These are phyloP conservation scores for Oreochromis mossambicus DNA, from an alignment of 2,797 vertebrate genomes.

Conservation along the genomic window DNA sequence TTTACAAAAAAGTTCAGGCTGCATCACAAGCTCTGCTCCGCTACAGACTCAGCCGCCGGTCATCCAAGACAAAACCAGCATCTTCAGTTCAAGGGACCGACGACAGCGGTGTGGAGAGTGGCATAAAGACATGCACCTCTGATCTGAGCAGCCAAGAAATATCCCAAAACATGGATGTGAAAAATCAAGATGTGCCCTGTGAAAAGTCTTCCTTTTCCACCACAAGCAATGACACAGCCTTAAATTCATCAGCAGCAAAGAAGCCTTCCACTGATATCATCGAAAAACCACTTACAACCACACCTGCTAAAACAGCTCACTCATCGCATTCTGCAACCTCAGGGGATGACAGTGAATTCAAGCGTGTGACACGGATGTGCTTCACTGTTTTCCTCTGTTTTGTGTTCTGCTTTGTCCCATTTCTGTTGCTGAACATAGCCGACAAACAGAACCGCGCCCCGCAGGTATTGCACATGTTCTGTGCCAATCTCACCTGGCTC, in stretches of 20 bases:
- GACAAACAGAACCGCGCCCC: slow-evolving; percentile 77
- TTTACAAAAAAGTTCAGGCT: slow-evolving; percentile 77
- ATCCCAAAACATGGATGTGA: background rate
- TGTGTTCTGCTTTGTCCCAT: slow-evolving; percentile 82
- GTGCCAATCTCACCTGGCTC: slow-evolving; percentile 89
- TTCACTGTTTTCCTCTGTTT: slow-evolving; percentile 87
- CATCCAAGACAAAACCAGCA: slow-evolving; percentile 59
- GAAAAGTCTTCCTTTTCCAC: background rate
- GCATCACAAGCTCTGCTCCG: slow-evolving; percentile 75
- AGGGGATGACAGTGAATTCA: slow-evolving; percentile 79
- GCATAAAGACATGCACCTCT: slow-evolving; percentile 45
- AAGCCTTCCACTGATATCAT: background rate
- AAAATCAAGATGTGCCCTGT: background rate
- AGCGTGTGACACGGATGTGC: slow-evolving; percentile 86
- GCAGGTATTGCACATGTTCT: slow-evolving; percentile 83
- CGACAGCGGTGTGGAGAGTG: slow-evolving; percentile 63
- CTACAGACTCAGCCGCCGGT: slow-evolving; percentile 75
- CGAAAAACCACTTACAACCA: background rate
- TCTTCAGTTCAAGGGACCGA: slow-evolving; percentile 58
- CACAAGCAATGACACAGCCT: background rate
- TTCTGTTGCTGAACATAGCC: slow-evolving; percentile 81
- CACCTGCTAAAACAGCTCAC: background rate
- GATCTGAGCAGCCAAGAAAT: slow-evolving; percentile 62
- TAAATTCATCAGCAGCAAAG: background rate
- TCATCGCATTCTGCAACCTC: slow-evolving; percentile 26